Evolutionary conservation across 2,113 vertebrate species (phyloP), one percentile per base, ranked within the genome.

Genomic region (Vireo altiloquus): DNA sequence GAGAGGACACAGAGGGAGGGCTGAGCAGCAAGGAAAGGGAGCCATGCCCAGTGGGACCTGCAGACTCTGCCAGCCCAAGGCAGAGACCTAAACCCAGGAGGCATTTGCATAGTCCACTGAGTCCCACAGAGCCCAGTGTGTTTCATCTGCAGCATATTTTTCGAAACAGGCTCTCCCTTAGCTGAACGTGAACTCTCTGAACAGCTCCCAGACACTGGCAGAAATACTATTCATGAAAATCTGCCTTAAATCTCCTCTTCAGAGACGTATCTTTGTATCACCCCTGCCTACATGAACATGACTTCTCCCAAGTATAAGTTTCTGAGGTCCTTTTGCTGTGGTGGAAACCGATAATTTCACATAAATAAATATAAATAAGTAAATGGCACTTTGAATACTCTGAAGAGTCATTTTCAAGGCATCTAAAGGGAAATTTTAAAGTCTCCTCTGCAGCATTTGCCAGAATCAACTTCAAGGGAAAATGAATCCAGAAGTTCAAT

Each of bases 91-190:
- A 57, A 70, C 7, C 28, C 46, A 31, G 54, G 13, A 80, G 28
- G 31, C 2, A 3, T 39, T 15, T 59, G 17, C 39, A 44, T 30
- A 49, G 23, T 0, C 1, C 2, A 5, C 4, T 0, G 3, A n/a
- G 65, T 33, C 19, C 53, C 13, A 10, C 1, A 2, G 65, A 72
- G 37, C 57, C 47, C 76, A 40, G 23, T 7, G 24, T 8, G 28
- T 47, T 79, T 46, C 37, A 68, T 57, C 79, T 42, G 39, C 28
- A 53, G 71, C 57, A 75, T 9, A 0, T 31, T 69, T 90, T 90
- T n/a, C 37, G 53, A 76, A 83, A 57, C 31, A 49, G 0, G 0
- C 24, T 64, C 13, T 35, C 54, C 4, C 31, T 77, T 82, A 44
- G 77, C 50, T 72, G 19, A 82, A 40, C 3, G 35, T 1, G 5